Evolutionary conservation across 2,888 invertebrate genomes (phyloP), one percentile per base, ranked within the genome.

Genomic region (Invenusta paracnida): DNA sequence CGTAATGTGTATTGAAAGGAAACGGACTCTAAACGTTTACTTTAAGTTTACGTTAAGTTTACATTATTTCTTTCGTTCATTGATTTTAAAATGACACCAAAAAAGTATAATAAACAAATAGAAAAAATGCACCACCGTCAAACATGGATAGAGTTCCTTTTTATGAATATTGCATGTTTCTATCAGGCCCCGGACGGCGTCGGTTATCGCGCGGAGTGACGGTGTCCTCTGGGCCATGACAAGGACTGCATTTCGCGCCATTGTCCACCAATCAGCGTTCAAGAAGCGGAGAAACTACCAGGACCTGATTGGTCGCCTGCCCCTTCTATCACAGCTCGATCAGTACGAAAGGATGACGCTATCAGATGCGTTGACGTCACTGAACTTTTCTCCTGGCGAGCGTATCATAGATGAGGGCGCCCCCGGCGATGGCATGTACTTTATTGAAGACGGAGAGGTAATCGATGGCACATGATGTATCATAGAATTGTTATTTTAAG

Each of bases 381-480:
- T 88, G 82, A 87, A 87, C 2, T 91, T 89, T 88, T 87, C 88
- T 29, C 89, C 90, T 83, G 90, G 89, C 0, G 89, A 90, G 30
- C 88, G 89, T 67, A 91, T 91, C 85, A 91, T 91, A 67, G 87
- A 88, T 31, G 90, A 91, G 85, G 91, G 91, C 0, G 90, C 90
- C 82, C 90, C 89, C 30, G 91, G 91, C 0, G 90, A 91, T 81
- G 91, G 91, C 0, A 91, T 91, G 89, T 91, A 90, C 88, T 91
- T 91, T 88, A 89, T 91, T 0, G 91, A 91, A 87, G 94, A 95
- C 89, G 98, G 98, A 87, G 93, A 94, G 87, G 94, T 48, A n/a
- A n/a, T n/a, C n/a, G n/a, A n/a, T n/a, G n/a, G n/a, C n/a, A n/a
- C n/a, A n/a, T n/a, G n/a, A n/a, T n/a, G n/a, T n/a, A n/a, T n/a